These are phyloP conservation scores for Smutsia gigantea DNA, from an alignment of 2,797 vertebrate species.

Conservation along the genomic window DNA sequence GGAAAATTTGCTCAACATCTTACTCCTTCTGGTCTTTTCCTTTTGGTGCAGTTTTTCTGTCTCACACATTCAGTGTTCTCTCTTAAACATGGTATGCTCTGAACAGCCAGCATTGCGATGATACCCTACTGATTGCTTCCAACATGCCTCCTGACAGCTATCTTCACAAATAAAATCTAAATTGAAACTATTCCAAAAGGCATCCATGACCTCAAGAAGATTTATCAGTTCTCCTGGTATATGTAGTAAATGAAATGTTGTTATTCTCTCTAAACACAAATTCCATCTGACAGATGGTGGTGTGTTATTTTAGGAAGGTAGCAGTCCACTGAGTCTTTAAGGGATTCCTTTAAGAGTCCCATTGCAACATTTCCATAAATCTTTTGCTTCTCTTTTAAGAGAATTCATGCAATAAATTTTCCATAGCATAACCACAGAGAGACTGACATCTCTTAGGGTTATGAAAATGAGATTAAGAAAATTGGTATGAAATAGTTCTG, in stretches of 20 bases:
- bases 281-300: slow-evolving; percentile 78
- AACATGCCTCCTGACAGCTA: slow-evolving; percentile 47
- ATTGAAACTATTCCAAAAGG: slow-evolving; percentile 68
- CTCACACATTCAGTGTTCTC: rapidly evolving
- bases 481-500: not conserved
- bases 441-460: slow-evolving; percentile 13
- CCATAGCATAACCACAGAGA: slow-evolving; percentile 25
- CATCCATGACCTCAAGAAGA: slow-evolving; percentile 50
- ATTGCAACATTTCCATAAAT: slow-evolving; percentile 60
- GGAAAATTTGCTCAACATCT: not conserved
- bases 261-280: slow-evolving; percentile 65
- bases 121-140: not conserved
- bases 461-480: not conserved
- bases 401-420: slow-evolving; percentile 44
- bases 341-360: slow-evolving; percentile 62
- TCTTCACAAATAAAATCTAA: slow-evolving; percentile 71
- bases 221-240: slow-evolving; percentile 59
- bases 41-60: not conserved
- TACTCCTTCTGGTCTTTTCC: not conserved
- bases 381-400: slow-evolving; percentile 39
- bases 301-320: slow-evolving; percentile 71
- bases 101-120: not conserved
- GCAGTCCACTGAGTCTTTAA: slow-evolving; percentile 69
- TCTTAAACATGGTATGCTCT: not conserved
- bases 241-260: slow-evolving; percentile 71